phyloP scores from a whole-genome alignment of 2,113 vertebrate species.

The Lampris incognitus region DNA sequence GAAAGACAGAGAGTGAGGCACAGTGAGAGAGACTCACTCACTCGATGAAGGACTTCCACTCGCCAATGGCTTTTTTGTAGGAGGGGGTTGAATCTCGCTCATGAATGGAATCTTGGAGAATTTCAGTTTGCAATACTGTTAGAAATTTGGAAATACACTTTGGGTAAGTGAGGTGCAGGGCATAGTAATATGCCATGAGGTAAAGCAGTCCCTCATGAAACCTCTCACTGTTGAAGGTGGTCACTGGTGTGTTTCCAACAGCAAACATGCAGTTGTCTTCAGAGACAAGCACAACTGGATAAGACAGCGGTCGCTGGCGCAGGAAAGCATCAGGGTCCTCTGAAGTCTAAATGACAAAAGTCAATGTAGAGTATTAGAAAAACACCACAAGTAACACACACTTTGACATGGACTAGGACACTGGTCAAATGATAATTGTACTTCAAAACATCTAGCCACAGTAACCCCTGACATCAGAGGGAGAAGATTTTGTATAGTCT shows the following conservation, averaged over 20 bases:
- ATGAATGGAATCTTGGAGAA: neutral
- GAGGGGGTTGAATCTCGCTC: neutral
- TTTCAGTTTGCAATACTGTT: neutral
- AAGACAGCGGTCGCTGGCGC: slow-evolving; percentile 9
- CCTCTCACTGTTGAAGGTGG: slow-evolving; percentile 7
- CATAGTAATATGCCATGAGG: slow-evolving; percentile 20
- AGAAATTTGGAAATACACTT: slow-evolving; percentile 5
- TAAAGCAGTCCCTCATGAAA: slow-evolving; percentile 13
- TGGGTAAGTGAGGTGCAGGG: slow-evolving; percentile 18
- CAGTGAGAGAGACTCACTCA: neutral
- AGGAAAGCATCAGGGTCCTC: slow-evolving; percentile 7
- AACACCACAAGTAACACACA: neutral
- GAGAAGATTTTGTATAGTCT: too few relatives aligned
- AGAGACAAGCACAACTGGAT: slow-evolving; percentile 22
- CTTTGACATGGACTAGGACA: too few relatives aligned
- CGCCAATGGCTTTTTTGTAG: slow-evolving; percentile 16
- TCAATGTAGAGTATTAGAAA: slow-evolving; percentile 6
- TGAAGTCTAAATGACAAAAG: slow-evolving; percentile 10
- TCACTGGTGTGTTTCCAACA: slow-evolving; percentile 28
- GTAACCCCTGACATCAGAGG: too few relatives aligned
- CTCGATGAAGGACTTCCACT: slow-evolving; percentile 26
- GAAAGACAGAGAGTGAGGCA: neutral
- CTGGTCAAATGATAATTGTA: too few relatives aligned
- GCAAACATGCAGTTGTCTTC: slow-evolving; percentile 28
- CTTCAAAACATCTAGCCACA: too few relatives aligned